Conservation (phyloP, 2,113 vertebrate species). For the Naja naja region DNA sequence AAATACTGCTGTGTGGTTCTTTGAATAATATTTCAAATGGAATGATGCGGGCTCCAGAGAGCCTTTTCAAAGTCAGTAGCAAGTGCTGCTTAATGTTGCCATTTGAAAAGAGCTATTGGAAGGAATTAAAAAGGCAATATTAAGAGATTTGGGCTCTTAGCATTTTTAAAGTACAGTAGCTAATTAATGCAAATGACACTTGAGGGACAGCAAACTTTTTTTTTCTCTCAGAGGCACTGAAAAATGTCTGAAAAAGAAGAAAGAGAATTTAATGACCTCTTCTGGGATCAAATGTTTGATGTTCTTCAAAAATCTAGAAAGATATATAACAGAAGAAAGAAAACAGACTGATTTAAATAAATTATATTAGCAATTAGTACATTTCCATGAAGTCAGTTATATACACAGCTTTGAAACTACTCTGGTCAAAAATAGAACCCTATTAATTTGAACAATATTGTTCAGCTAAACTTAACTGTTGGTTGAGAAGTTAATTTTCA, state of each 20-base stretch:
- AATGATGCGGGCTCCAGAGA: background rate
- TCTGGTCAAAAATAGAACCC: background rate
- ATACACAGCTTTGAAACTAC: background rate
- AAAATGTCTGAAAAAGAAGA: background rate
- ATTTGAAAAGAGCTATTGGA: background rate
- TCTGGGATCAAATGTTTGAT: background rate
- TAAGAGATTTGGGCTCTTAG: background rate
- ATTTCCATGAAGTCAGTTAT: background rate
- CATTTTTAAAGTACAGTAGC: background rate
- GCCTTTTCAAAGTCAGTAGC: background rate
- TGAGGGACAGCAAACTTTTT: background rate
- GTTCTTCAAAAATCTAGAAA: slow-evolving; percentile 14
- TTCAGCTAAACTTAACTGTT: background rate
- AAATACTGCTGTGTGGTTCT: background rate
- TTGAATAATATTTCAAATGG: background rate
- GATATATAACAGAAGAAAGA: background rate
- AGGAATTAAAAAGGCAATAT: background rate
- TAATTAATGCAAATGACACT: background rate
- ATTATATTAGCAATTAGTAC: slow-evolving; percentile 7
- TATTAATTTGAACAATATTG: background rate
- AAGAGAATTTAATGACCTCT: background rate
- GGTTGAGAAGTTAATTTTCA: background rate
- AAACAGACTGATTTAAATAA: background rate
- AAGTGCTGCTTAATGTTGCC: background rate
- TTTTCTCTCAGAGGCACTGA: accelerated